Conservation (phyloP, 2,888 invertebrate genomes). For the Spisula solida region DNA sequence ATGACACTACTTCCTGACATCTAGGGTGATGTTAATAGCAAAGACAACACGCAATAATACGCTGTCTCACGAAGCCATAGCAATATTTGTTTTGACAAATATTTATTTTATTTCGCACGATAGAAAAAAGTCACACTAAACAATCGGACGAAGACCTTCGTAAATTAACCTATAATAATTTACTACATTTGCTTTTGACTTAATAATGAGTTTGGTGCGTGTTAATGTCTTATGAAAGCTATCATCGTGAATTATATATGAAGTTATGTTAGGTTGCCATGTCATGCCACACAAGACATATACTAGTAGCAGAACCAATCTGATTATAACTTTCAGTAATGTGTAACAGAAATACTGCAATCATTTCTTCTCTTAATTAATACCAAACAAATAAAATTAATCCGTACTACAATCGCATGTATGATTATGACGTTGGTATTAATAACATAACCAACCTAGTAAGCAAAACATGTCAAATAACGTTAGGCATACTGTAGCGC, state of each 20-base stretch:
- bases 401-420: too few relatives aligned
- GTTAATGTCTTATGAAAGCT: background rate
- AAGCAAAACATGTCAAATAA: too few relatives aligned
- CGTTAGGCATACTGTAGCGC: too few relatives aligned
- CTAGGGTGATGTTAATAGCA: too few relatives aligned
- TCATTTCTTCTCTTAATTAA: too few relatives aligned
- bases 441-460: too few relatives aligned
- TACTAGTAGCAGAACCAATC: background rate
- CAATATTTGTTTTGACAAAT: background rate
- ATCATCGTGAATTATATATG: background rate
- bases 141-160: background rate
- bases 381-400: too few relatives aligned
- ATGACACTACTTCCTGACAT: too few relatives aligned
- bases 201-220: background rate
- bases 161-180: constrained; percentile 13
- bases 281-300: background rate
- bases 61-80: background rate
- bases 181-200: background rate
- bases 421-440: too few relatives aligned
- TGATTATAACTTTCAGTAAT: background rate
- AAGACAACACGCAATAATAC: too few relatives aligned
- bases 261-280: background rate
- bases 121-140: background rate
- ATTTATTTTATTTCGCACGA: background rate
- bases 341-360: too few relatives aligned